Base-by-base conservation (phyloP, 2,113 vertebrate genomes). In the Poecile atricapillus region DNA sequence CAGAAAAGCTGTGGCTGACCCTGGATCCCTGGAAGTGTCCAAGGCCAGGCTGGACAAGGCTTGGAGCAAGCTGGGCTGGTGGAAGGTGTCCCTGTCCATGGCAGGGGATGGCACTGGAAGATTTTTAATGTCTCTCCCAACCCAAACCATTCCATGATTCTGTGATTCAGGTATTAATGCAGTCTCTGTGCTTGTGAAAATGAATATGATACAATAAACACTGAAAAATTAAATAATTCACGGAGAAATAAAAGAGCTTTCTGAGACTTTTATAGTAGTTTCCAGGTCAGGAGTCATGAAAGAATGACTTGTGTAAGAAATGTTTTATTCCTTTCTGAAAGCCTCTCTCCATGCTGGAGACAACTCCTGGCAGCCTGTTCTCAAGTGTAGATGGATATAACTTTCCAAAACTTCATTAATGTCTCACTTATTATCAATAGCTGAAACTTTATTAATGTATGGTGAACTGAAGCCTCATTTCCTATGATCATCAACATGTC, bases 61-160 rank as follows among this genome's bases (percentile, higher is more conserved):
- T 53, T 44, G 59, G 69, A 64, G 23, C n/a, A 18, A 0, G 7
- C 69, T 84, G 49, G 23, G 28, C 0, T 3, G 4, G 43, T 65
- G 50, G 35, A 1, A 56, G 23, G 6, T 75, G 59, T n/a, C 23
- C 10, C 50, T 64, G 50, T 15, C 28, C 47, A 13, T 19, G n/a
- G 24, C 43, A n/a, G 30, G 10, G 23, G 27, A 5, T 65, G 50
- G 24, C 0, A 30, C 6, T 10, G 23, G 20, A 7, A 2, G 30
- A 0, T 0, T 8, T 49, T 75, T 16, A 1, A 10, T 0, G 13
- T 13, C 60, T 2, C 5, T 58, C 1, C n/a, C 43, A 15, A 0
- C 5, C 12, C 62, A 75, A n/a, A 19, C 7, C 44, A 44, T 37
- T 53, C 47, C 31, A 13, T 8, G 46, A 30, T 70, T 62, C 25